A percentile compares a stretch with the other conserved stretches of the same genome.
Evolutionary conservation across 2,888 invertebrate genomes (phyloP).

Genomic region (Diadromus collaris): DNA sequence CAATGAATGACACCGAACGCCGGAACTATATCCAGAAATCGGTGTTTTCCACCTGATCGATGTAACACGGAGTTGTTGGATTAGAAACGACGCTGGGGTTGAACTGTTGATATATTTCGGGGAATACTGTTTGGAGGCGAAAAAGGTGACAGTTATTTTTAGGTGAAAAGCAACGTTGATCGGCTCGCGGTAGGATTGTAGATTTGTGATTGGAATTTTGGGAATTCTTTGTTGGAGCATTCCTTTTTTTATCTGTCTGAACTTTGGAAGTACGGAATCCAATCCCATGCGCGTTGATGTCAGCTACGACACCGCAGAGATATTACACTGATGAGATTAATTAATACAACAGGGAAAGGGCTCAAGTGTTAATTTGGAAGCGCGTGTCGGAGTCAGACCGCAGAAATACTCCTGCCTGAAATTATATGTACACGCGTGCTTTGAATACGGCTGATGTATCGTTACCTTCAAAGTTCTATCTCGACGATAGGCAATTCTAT

Average conservation of each 20-base stretch:
- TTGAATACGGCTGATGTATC: not conserved
- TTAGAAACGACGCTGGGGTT: not conserved
- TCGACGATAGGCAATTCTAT: not conserved
- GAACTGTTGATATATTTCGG: not conserved
- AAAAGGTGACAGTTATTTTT: no score
- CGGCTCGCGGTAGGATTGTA: no score
- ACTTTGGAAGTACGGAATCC: constrained; percentile 1
- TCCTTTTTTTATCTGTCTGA: no score
- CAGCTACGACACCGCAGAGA: constrained; percentile 24
- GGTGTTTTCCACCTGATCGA: constrained; percentile 25
- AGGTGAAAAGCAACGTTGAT: no score
- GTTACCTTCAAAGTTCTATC: not conserved
- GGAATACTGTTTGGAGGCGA: not conserved
- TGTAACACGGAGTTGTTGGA: constrained; percentile 7
- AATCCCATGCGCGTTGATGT: not conserved
- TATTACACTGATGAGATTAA: constrained; percentile 73
- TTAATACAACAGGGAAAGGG: constrained; percentile 70
- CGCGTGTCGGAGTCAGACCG: constrained; percentile 67
- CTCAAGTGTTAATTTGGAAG: constrained; percentile 73
- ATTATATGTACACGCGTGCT: constrained; percentile 13
- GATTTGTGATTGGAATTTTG: no score
- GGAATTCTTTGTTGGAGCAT: no score
- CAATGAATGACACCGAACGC: not conserved
- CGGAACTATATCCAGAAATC: not conserved
- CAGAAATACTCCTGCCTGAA: constrained; percentile 59